These are phyloP conservation scores for Platalea minor DNA, from an alignment of 2,797 vertebrate genomes.

Conservation along the genomic window DNA sequence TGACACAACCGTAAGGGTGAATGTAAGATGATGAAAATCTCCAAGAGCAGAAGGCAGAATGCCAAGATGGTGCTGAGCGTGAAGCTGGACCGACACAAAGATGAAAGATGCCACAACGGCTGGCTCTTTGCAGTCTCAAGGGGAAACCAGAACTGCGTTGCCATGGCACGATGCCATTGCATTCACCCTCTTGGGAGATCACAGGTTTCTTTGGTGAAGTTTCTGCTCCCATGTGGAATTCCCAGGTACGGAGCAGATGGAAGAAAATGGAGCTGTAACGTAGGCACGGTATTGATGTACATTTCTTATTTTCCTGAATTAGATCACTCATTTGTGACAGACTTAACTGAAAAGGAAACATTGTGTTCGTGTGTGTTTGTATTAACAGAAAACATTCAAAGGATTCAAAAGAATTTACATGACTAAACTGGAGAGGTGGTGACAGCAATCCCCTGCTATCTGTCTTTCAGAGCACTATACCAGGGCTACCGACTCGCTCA, in stretches of 20 bases:
- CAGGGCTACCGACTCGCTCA: background rate
- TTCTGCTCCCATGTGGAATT: background rate
- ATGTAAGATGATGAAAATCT: background rate
- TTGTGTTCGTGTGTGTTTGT: background rate
- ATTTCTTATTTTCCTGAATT: background rate
- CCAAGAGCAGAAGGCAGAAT: background rate
- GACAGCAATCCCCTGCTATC: background rate
- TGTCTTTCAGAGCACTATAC: background rate
- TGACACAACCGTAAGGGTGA: background rate
- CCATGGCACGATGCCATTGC: fast-evolving
- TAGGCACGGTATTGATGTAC: background rate
- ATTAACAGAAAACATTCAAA: background rate
- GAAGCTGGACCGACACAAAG: no score
- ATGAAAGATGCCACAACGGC: background rate
- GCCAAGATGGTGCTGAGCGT: background rate
- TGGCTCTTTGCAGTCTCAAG: background rate
- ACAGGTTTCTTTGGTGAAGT: background rate
- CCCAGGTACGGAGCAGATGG: fast-evolving
- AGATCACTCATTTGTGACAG: background rate
- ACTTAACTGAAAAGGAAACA: background rate
- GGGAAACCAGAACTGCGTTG: background rate
- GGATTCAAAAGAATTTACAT: background rate
- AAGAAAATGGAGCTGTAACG: background rate
- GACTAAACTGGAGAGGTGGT: background rate
- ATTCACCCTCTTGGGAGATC: no score